Base-by-base conservation (phyloP, 1,140 invertebrate species). In the Phthorimaea operculella region DNA sequence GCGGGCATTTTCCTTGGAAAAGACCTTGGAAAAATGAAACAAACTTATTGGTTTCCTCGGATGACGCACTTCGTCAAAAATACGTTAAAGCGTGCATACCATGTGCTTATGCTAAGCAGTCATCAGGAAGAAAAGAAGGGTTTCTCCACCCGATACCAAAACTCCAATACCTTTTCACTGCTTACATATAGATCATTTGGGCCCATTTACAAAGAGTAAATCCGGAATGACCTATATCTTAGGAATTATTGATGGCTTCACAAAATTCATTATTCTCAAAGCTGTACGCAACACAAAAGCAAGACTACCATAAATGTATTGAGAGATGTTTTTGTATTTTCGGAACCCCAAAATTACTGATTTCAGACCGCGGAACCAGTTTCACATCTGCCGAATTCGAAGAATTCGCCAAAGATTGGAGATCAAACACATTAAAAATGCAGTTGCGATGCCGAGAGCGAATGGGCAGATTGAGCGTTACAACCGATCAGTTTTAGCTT, bases 171-270 rank as follows among this genome's bases (percentile, higher is more conserved):
- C 45, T 11, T 55, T 55, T 33, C 33, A 55, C 5, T 18, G 44
- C 15, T 7, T 55, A 4, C 54, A 55, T 16, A 55, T 55, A 36
- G 54, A 55, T 21, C 54, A 55, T 44, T 33, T 55, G 10, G 78
- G 79, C 10, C 74, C 76, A 1, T 56, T 78, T 42, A 39, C 54
- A 33, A 11, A 54, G 4, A 68, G 70, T 0, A 58, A 59, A 18
- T 80, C 77, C 28, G 60, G 59, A 5, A 81, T 84, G 51, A 62
- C 64, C 16, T 62, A 82, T 54, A 62, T 84, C 0, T 65, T 83
- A 6, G 65, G 59, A 0, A 59, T 86, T 6, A 59, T 78, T 1
- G 72, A 81, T 56, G 61, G 59, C 7, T 82, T 81, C 60, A 63
- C 71, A 0, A 82, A 83, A 54, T 83, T 80, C 57, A 57, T 59